Evolutionary conservation across 92 coral and sea anemone species (phyloP), one percentile per base, ranked within the genome.

Genomic region (Nematostella vectensis): DNA sequence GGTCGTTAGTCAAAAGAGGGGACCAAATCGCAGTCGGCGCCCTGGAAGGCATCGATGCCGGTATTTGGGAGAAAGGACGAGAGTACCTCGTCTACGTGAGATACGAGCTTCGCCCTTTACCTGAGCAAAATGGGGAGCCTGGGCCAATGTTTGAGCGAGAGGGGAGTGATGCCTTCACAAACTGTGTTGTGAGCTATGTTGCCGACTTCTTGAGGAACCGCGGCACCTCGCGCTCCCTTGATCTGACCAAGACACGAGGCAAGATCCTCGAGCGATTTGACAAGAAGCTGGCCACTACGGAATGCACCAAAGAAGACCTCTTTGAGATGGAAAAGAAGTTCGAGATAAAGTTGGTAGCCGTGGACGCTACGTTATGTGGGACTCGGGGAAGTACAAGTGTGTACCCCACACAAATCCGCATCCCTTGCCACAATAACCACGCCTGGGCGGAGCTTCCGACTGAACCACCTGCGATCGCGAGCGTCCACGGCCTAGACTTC

Each of bases 381-480:
- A n/a, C n/a, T n/a, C n/a, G n/a, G n/a, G n/a, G n/a, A n/a, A n/a
- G n/a, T n/a, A n/a, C n/a, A n/a, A n/a, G n/a, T n/a, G n/a, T n/a
- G n/a, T n/a, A n/a, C n/a, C n/a, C n/a, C n/a, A n/a, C n/a, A n/a
- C n/a, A n/a, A n/a, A 48, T 65, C 1, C 4, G 17, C 26, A 30
- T 45, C 1, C 67, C 75, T 44, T 68, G 59, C 48, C 67, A 68
- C 67, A 68, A 58, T 67, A 44, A 57, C 45, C 74, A 68, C 15
- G 74, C 67, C 2, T 68, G 59, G 74, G 58, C 49, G 12, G 68
- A 44, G 1, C 20, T 68, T 36, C 74, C 67, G 16, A 47, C 67
- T 50, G 67, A 68, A 4, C 59, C 62, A n/a, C 68, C 68, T 1
- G 45, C 55, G 0, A 16, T 58, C 28, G 16, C 0, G 31, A 62